Conservation (phyloP, 2,888 invertebrate genomes). For the Palloptera scutellata region DNA sequence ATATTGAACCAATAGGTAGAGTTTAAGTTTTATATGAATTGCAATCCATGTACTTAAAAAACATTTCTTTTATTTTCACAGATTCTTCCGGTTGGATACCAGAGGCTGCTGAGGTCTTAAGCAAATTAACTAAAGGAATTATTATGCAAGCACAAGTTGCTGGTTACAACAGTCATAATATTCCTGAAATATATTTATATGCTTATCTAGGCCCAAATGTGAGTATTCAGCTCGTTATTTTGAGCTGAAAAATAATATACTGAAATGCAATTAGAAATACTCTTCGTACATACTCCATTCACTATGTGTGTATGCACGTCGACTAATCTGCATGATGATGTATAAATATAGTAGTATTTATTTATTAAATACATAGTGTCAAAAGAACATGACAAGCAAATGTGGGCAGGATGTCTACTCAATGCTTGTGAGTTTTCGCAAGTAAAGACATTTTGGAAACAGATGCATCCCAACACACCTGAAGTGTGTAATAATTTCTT, state of each 20-base stretch:
- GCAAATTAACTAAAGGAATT: constrained; percentile 81
- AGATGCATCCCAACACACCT: too few species aligned
- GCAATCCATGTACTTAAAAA: background rate
- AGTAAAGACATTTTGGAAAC: too few species aligned
- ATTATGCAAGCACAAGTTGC: constrained; percentile 89
- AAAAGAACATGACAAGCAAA: too few species aligned
- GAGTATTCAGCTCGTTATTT: constrained; percentile 54
- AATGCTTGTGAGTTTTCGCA: too few species aligned
- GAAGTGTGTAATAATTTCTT: too few species aligned
- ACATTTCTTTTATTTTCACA: constrained; percentile 45
- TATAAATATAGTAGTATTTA: constrained; percentile 28
- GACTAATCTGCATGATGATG: constrained; percentile 39
- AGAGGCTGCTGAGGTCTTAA: constrained; percentile 80
- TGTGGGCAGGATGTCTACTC: too few species aligned
- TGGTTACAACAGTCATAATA: constrained; percentile 78
- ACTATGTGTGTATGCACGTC: background rate
- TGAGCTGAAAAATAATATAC: constrained; percentile 39
- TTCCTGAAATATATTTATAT: constrained; percentile 85
- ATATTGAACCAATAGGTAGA: constrained; percentile 81
- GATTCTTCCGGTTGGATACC: constrained; percentile 73
- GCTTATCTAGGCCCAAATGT: constrained; percentile 78
- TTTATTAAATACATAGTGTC: too few species aligned
- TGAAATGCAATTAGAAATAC: constrained; percentile 34
- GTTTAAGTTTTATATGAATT: background rate
- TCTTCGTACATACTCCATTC: background rate